Conservation (phyloP, 1,140 invertebrate species). For the Tetramorium simillimum region DNA sequence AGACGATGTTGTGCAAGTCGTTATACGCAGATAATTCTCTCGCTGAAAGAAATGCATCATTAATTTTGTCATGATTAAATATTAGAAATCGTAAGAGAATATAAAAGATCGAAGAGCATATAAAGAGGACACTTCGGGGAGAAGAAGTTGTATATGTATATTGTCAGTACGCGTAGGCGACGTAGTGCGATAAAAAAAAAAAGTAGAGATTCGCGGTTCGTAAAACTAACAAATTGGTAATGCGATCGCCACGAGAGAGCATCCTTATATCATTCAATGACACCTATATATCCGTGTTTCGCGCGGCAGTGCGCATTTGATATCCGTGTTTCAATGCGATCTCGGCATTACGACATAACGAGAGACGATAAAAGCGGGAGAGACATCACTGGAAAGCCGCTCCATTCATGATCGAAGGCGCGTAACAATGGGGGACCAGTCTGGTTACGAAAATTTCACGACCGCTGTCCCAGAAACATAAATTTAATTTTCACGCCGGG, state of each 20-base stretch:
- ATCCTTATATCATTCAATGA: slow-evolving; percentile 43
- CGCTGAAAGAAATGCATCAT: slow-evolving; percentile 37
- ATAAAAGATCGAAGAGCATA: background rate
- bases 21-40: slow-evolving; percentile 23
- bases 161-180: background rate
- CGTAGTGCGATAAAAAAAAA: slow-evolving; percentile 25
- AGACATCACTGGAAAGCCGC: no score
- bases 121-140: background rate
- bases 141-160: background rate
- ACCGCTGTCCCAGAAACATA: no score
- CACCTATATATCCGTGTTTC: background rate
- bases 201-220: slow-evolving; percentile 38
- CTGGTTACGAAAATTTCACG: background rate
- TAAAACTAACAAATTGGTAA: slow-evolving; percentile 78
- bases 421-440: background rate
- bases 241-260: slow-evolving; percentile 69
- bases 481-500: background rate
- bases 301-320: slow-evolving; percentile 21
- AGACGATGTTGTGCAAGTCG: background rate
- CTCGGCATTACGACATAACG: slow-evolving; percentile 29
- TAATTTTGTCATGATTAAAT: slow-evolving; percentile 50
- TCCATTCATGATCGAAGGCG: background rate
- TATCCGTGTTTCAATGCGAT: slow-evolving; percentile 32
- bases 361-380: slow-evolving; percentile 30
- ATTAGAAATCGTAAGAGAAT: background rate